Evolutionary conservation across 2,797 vertebrate species (phyloP), one percentile per base, ranked within the genome.

Genomic region (Psittacula echo): DNA sequence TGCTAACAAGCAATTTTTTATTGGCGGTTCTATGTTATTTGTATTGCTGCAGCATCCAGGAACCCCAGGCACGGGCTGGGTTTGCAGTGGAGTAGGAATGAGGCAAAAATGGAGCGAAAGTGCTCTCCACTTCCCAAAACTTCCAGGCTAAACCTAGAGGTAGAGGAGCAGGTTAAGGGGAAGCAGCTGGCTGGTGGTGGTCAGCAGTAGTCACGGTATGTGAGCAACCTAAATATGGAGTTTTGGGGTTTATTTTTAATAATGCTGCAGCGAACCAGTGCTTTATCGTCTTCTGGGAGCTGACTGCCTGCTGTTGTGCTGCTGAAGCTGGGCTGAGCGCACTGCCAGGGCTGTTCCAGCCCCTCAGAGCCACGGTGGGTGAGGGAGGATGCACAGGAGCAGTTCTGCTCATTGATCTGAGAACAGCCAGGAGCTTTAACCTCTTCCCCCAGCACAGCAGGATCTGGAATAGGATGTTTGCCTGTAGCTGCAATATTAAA

Each of bases 281-380:
- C 30, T 83, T 45, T 19, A 12, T 23, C 27, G 7, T 53, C 48
- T 26, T 15, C 9, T 29, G 53, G 32, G 65, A 71, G 65, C 44
- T 29, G 21, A 23, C 14, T 47, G 71, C 41, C 54, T 26, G 22
- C 44, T 65, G 65, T 51, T 2, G 3, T 20, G 56, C 62, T 80
- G 82, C 62, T 1, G 18, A 5, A 5, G 26, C 37, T 24, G 20
- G 48, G 39, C 64, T 3, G 19, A 92, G 32, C 53, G 23, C 14
- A 15, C 32, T 11, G 39, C 34, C 1, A 3, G 39, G 21, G n/a
- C 48, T 26, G 64, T 27, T 71, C 41, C 73, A 39, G 54, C 45
- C 44, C 3, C 0, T 34, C 3, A 1, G 50, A 37, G 50, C 58
- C 3, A 2, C 0, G 5, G 27, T 16, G 37, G 24, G 18, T 0